Evolutionary conservation across 1,140 invertebrate genomes (phyloP).

Genomic region (Nasonia giraulti): DNA sequence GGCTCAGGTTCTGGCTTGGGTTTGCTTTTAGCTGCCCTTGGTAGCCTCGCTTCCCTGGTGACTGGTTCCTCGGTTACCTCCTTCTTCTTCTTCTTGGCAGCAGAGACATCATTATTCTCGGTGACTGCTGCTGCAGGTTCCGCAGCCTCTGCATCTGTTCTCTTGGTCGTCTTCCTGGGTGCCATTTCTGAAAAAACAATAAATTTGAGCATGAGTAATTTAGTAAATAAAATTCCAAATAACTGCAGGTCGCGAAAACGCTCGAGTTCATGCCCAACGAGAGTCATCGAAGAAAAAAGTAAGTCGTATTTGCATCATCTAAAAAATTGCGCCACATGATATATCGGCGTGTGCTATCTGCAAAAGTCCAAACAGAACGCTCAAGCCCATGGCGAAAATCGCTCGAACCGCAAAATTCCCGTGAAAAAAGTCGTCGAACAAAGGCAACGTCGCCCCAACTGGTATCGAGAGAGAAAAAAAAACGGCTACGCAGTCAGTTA

Average conservation of each 20-base stretch:
- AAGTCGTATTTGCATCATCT: no score
- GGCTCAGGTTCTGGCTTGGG: constrained; percentile 47
- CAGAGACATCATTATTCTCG: constrained; percentile 53
- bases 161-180: constrained; percentile 46
- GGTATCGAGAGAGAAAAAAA: not conserved
- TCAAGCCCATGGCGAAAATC: no score
- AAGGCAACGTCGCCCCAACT: not conserved
- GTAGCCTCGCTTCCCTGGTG: constrained; percentile 48
- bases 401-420: no score
- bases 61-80: constrained; percentile 9
- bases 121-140: not conserved
- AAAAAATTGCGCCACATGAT: no score
- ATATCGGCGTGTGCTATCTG: no score
- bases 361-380: no score
- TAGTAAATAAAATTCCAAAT: not conserved
- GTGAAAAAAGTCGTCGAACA: not conserved
- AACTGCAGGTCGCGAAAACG: not conserved
- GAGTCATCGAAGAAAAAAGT: no score
- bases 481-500: not conserved
- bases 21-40: constrained; percentile 54
- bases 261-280: not conserved
- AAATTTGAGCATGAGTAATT: not conserved
- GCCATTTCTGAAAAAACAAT: constrained; percentile 50
- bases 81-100: constrained; percentile 48
- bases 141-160: constrained; percentile 42